Base-by-base conservation (phyloP, 2,888 invertebrate species). In the Dinocampus coccinellae region DNA sequence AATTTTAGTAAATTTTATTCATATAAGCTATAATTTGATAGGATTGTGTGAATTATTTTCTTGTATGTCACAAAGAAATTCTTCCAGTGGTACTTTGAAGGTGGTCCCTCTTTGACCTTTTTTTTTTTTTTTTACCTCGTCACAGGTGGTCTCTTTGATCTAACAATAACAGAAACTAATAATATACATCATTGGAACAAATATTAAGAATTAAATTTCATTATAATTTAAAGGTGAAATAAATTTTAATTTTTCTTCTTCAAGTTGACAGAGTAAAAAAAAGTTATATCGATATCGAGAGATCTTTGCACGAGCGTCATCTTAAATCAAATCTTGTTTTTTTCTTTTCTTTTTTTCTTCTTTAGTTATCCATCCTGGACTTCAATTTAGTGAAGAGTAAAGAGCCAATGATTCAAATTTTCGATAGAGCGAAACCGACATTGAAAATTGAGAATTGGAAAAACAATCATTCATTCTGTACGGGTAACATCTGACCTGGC, bases 171-270 rank as follows among this genome's bases (percentile, higher is more conserved):
- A 57, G 55, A 22, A 34, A 52, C 66, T 69, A 62, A 73, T 55
- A 69, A 66, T 66, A 61, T 61, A 69, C 57, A 47, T 72, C 72
- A 75, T 69, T 55, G 33, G 53, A 60, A n/a, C n/a, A n/a, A n/a
- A n/a, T 69, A 68, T 69, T 60, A 60, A 47, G 34, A 33, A 61
- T 47, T 36, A 58, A 64, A 1, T n/a, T 29, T 42, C 6, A 42
- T 2, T 13, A 42, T n/a, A 42, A 13, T 13, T 6, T 42, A 3
- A 42, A 13, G 2, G n/a, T n/a, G n/a, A n/a, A n/a, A n/a, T n/a
- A n/a, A n/a, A n/a, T n/a, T n/a, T n/a, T n/a, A n/a, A n/a, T n/a
- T n/a, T n/a, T n/a, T n/a, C n/a, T n/a, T n/a, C n/a, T n/a, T n/a
- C n/a, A n/a, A n/a, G n/a, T n/a, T n/a, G n/a, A n/a, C n/a, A n/a